Base-by-base conservation (phyloP, 1,140 invertebrate genomes). In the Fopius arisanus region DNA sequence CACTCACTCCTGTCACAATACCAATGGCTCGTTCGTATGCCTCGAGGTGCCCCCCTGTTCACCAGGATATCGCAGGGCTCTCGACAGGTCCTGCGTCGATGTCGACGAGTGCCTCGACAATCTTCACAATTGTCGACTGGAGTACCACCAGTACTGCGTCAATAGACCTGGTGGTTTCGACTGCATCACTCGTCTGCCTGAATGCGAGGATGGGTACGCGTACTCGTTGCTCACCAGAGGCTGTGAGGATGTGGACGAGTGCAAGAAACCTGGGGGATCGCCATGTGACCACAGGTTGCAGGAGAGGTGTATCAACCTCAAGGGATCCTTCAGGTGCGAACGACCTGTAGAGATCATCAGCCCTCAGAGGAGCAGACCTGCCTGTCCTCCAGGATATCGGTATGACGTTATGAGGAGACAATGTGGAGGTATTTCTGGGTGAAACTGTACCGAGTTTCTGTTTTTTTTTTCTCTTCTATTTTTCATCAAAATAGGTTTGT, bases 321-420 rank as follows among this genome's bases (percentile, higher is more conserved):
- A 83, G 6, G 92, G 92, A 0, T 90, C 89, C 2, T 93, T 90
- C 79, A 84, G 83, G 16, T 93, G 90, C 78, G 83, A 87, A 26
- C 91, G 79, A 62, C 69, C 41, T 16, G 26, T 87, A 77, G 83
- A 85, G 41, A 78, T 80, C n/a, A 86, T 78, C 77, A 67, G 75
- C 82, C 70, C 69, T 54, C 74, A 79, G 63, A 67, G 72, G 23
- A 68, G 76, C 73, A 76, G 69, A 67, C 83, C 82, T 10, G 87
- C 90, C 4, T 98, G 97, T 86, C 96, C 96, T 0, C 82, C 90
- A 2, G 96, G 96, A 0, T 97, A 95, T 84, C 89, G 89, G 7
- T 88, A 96, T 29, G 90, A 90, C 0, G 80, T 88, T n/a, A 92
- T 94, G 80, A 87, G 89, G 41, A 88, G 91, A 66, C 92, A 90